Evolutionary conservation across 1,140 invertebrate species (phyloP).

Genomic region (Anastrepha ludens): DNA sequence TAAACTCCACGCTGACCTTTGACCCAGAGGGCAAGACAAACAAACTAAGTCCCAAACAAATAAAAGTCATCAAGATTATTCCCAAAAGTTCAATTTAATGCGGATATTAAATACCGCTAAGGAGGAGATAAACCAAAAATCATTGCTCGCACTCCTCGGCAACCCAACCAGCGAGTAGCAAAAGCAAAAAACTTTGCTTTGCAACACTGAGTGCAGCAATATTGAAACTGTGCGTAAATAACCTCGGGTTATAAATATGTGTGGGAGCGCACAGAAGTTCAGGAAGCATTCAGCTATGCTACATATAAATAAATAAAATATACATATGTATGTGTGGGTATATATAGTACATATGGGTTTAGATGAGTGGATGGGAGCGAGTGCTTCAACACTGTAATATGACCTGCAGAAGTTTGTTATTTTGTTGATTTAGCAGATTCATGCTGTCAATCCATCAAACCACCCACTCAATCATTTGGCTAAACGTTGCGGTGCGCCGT

Average conservation of each 20-base stretch:
- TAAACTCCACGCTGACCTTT: background rate
- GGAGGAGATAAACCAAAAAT: slow-evolving; percentile 2
- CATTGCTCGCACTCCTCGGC: background rate
- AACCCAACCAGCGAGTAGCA: background rate
- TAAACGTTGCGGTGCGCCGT: slow-evolving; percentile 61
- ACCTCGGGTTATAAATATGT: slow-evolving; percentile 5
- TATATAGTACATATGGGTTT: background rate
- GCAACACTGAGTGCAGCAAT: slow-evolving; percentile 11
- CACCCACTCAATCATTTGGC: slow-evolving; percentile 72
- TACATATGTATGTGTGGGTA: background rate
- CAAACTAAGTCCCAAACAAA: slow-evolving; percentile 22
- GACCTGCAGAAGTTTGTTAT: slow-evolving; percentile 63
- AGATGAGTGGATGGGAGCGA: background rate
- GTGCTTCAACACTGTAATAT: slow-evolving; percentile 55
- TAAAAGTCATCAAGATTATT: slow-evolving; percentile 51
- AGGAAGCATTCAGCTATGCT: background rate
- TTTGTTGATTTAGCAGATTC: slow-evolving; percentile 71
- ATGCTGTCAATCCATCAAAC: slow-evolving; percentile 72
- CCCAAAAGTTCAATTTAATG: slow-evolving; percentile 54
- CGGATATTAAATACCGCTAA: slow-evolving; percentile 43
- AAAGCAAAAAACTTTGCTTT: slow-evolving; percentile 1
- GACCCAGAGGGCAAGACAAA: background rate
- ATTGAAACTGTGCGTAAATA: slow-evolving; percentile 48
- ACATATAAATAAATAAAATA: background rate
- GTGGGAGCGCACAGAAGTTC: background rate